Percentiles rank a stretch among this genome's conserved stretches.
Evolutionary conservation across 1,140 invertebrate genomes (phyloP).

Genomic region (Whitmania pigra): DNA sequence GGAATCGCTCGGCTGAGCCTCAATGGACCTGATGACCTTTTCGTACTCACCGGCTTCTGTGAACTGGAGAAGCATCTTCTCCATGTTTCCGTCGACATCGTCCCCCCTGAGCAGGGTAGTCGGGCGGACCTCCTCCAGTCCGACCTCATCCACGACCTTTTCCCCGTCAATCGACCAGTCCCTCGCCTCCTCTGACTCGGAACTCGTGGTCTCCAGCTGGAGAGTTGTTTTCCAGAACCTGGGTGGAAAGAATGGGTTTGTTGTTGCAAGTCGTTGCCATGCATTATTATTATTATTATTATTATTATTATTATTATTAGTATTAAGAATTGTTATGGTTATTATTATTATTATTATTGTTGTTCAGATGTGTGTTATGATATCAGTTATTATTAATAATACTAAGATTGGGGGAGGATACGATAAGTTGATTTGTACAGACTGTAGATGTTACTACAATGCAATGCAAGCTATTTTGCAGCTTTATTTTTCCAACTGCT

Average conservation of each 20-base stretch:
- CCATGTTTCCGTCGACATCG: background rate
- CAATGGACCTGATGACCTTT: background rate
- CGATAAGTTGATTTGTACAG: too few relatives aligned
- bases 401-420: too few relatives aligned
- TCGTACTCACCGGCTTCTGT: background rate
- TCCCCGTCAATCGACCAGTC: conserved; percentile 5
- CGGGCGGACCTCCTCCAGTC: background rate
- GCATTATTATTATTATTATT: too few relatives aligned
- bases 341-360: too few relatives aligned
- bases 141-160: conserved; percentile 12
- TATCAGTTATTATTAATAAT: too few relatives aligned
- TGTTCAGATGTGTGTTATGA: too few relatives aligned
- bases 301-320: too few relatives aligned
- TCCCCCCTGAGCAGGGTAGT: background rate
- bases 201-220: conserved; percentile 19
- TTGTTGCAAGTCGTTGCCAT: background rate
- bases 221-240: conserved; percentile 36
- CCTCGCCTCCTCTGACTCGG: background rate
- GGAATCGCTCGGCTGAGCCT: background rate
- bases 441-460: too few relatives aligned
- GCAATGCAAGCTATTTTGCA: too few relatives aligned
- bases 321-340: too few relatives aligned
- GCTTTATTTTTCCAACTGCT: too few relatives aligned
- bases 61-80: background rate
- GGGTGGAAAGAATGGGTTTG: background rate